A percentile compares a stretch with the other conserved stretches of the same genome.
Conservation (phyloP, 2,797 vertebrate species). For the Rallus crepitans region DNA sequence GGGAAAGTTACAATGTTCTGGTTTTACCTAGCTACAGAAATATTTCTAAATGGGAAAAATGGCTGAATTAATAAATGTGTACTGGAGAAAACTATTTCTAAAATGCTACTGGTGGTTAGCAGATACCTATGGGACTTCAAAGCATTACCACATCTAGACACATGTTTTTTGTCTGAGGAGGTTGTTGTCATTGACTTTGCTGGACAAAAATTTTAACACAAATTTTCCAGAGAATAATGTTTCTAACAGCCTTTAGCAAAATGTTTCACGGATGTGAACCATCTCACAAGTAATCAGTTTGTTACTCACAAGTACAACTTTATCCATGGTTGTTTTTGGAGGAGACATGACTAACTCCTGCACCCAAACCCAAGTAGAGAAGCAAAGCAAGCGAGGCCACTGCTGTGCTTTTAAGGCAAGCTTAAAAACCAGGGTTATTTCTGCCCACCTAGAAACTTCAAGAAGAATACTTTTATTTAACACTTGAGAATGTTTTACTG, state of each 20-base stretch:
- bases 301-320: background rate
- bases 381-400: background rate
- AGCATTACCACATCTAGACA: background rate
- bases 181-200: background rate
- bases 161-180: background rate
- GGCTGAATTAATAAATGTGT: background rate
- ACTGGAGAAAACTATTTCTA: background rate
- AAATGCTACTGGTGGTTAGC: background rate
- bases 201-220: background rate
- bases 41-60: background rate
- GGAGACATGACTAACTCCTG: background rate
- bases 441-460: background rate
- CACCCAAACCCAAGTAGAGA: background rate
- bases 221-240: background rate
- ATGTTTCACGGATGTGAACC: background rate
- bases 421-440: accelerated
- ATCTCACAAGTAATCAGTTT: background rate
- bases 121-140: background rate
- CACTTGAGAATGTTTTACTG: background rate
- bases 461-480: background rate
- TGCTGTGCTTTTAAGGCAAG: background rate
- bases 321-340: background rate
- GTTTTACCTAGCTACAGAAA: background rate
- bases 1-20: background rate
- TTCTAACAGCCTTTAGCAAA: slow-evolving; percentile 13